Percentiles rank a stretch among this genome's conserved stretches.
Evolutionary conservation across 2,113 vertebrate genomes (phyloP).

Genomic region (Candoia aspera): DNA sequence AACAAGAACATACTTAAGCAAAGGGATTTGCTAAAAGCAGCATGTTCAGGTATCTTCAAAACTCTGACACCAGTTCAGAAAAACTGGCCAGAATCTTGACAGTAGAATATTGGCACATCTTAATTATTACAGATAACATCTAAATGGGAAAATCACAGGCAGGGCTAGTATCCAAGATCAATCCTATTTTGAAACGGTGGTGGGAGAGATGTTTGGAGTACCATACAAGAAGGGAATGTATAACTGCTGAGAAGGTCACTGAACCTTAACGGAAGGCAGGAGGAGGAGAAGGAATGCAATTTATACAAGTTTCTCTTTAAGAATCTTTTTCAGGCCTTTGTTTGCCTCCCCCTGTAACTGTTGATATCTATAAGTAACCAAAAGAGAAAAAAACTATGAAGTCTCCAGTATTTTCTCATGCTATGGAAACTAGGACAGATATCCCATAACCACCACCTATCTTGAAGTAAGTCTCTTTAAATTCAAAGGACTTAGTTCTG

Average conservation of each 20-base stretch:
- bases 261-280: neutral
- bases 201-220: neutral
- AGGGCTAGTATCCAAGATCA: neutral
- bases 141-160: neutral
- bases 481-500: neutral
- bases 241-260: neutral
- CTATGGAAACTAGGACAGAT: neutral
- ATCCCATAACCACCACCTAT: neutral
- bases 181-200: neutral
- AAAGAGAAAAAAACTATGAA: neutral
- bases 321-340: neutral
- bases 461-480: neutral
- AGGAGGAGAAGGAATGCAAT: too few relatives aligned
- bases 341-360: neutral
- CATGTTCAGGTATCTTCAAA: too few relatives aligned
- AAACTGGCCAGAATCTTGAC: neutral
- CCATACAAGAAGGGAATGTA: neutral
- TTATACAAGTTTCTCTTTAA: too few relatives aligned
- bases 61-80: too few relatives aligned
- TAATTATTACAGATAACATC: neutral
- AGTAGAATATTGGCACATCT: too few relatives aligned
- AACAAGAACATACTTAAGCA: too few relatives aligned
- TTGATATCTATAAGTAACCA: neutral
- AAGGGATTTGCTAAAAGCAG: too few relatives aligned
- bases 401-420: neutral